Percentiles rank a stretch among this genome's conserved stretches.
Evolutionary conservation across 2,797 vertebrate genomes (phyloP).

Genomic region (Halcyon chelicuti): DNA sequence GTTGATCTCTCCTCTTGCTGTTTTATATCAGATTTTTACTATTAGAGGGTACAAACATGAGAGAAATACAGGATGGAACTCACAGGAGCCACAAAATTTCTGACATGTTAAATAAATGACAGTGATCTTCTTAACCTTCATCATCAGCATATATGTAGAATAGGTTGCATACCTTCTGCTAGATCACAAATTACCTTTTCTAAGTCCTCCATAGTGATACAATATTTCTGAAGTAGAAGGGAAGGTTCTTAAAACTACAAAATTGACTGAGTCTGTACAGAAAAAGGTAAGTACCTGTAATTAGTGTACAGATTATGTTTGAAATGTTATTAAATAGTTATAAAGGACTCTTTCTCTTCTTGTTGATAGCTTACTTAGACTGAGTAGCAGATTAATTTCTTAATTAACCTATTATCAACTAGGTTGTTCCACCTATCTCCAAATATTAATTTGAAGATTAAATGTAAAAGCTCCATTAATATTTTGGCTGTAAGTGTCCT

Average conservation of each 20-base stretch:
- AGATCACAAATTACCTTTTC: neutral
- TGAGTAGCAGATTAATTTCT: neutral
- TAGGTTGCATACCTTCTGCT: neutral
- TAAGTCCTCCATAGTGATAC: neutral
- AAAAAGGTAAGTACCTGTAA: neutral
- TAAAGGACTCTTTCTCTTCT: neutral
- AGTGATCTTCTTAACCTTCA: neutral
- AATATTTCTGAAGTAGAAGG: neutral
- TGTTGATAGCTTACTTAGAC: neutral
- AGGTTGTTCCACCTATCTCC: neutral
- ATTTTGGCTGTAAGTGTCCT: neutral
- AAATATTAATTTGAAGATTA: neutral
- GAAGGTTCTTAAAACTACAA: neutral
- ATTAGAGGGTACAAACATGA: neutral
- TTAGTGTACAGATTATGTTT: neutral
- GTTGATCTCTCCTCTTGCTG: neutral
- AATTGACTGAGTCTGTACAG: neutral
- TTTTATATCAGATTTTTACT: neutral
- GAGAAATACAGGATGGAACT: neutral
- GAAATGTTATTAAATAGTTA: neutral
- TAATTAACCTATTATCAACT: neutral
- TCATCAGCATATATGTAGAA: neutral
- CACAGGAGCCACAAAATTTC: neutral
- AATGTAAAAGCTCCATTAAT: neutral
- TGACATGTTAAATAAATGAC: neutral